These are phyloP conservation scores for Eupithecia exiguata DNA, from an alignment of 2,888 invertebrate species.

Conservation along the genomic window DNA sequence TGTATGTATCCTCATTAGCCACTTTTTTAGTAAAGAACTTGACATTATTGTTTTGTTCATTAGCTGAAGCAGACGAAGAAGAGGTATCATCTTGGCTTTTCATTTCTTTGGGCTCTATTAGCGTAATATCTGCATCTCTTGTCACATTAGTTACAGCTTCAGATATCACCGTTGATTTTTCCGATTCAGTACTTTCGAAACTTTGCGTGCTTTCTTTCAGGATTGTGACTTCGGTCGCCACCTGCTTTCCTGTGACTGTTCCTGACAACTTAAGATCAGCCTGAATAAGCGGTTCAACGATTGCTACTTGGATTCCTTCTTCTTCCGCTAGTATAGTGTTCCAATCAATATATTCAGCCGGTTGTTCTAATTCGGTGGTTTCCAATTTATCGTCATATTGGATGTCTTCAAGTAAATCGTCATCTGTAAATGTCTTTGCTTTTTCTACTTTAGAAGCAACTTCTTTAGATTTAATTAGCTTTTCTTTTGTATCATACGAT, in stretches of 20 bases:
- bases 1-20: conserved; percentile 60
- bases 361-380: conserved; percentile 50
- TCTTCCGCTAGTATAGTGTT: conserved; percentile 75
- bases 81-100: conserved; percentile 38
- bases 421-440: not conserved
- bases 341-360: conserved; percentile 74
- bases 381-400: conserved; percentile 29
- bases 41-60: conserved; percentile 77
- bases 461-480: conserved; percentile 2
- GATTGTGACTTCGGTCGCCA: conserved; percentile 77
- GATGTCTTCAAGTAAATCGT: conserved; percentile 9
- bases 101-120: conserved; percentile 15
- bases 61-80: conserved; percentile 47
- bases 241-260: conserved; percentile 49
- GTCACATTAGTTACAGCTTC: conserved; percentile 20
- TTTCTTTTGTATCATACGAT: conserved; percentile 30
- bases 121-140: conserved; percentile 15
- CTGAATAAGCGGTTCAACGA: conserved; percentile 55
- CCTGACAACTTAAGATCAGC: conserved; percentile 43
- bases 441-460: not conserved
- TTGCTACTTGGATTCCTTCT: conserved; percentile 58
- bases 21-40: conserved; percentile 62
- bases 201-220: conserved; percentile 57
- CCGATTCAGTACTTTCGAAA: conserved; percentile 42
- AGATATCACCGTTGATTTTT: conserved; percentile 29